phyloP scores from a whole-genome alignment of 2,888 invertebrate species.

The Ochlodes sylvanus region DNA sequence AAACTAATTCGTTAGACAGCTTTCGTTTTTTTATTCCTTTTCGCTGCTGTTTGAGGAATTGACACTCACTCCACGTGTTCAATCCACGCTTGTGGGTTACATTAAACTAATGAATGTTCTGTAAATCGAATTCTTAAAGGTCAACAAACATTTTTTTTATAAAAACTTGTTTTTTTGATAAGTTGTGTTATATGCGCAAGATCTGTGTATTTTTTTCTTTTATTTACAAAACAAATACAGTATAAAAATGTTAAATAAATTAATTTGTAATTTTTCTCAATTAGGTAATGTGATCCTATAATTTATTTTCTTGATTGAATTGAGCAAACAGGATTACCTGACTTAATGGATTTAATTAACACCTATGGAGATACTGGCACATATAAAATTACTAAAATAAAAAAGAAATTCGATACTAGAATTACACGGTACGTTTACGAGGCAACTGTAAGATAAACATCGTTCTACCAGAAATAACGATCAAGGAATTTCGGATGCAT shows the following conservation, averaged over 20 bases:
- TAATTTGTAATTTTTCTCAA: background rate
- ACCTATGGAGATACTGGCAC: conserved; percentile 57
- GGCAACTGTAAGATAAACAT: conserved; percentile 71
- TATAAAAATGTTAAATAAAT: no score
- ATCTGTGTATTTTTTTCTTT: no score
- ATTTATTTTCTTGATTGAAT: background rate
- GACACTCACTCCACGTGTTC: no score
- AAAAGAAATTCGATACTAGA: conserved; percentile 70
- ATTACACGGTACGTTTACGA: conserved; percentile 65
- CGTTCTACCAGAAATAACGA: conserved; percentile 69
- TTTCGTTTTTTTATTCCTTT: background rate
- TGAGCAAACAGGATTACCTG: background rate
- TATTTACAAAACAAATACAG: no score
- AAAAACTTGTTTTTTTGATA: no score
- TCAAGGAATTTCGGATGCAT: conserved; percentile 64
- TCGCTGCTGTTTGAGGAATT: background rate
- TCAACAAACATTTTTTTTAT: no score
- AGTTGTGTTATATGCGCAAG: no score
- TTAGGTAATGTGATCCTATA: background rate
- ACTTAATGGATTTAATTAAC: conserved; percentile 49
- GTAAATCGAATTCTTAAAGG: background rate
- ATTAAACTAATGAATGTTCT: background rate
- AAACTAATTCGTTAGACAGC: background rate
- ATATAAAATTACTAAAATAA: conserved; percentile 74
- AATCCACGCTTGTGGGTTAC: no score